Evolutionary conservation across 2,113 vertebrate species (phyloP).

Genomic region (Varanus komodoensis): DNA sequence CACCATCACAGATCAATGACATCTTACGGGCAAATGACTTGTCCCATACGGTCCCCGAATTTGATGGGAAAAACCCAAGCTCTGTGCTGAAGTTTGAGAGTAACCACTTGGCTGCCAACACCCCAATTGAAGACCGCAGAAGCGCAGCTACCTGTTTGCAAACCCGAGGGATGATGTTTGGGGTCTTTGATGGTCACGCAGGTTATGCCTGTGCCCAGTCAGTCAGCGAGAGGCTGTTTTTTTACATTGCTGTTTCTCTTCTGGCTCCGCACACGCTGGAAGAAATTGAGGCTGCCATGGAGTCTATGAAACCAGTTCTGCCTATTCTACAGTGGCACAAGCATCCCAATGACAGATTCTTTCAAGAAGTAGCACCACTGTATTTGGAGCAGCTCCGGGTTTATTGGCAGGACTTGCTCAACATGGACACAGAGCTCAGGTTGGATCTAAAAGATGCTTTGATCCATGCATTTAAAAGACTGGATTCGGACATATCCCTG

Average conservation of each 20-base stretch:
- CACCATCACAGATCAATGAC: conserved; percentile 83
- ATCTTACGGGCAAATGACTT: conserved; percentile 86
- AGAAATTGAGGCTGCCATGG: conserved; percentile 87
- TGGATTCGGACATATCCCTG: conserved; percentile 92
- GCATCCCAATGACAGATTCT: conserved; percentile 84
- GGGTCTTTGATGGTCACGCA: conserved; percentile 93
- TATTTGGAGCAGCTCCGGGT: conserved; percentile 91
- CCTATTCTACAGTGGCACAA: conserved; percentile 92
- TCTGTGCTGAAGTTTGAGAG: conserved; percentile 90
- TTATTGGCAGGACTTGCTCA: conserved; percentile 94
- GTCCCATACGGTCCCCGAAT: conserved; percentile 78
- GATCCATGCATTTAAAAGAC: conserved; percentile 86
- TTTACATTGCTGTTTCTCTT: conserved; percentile 89
- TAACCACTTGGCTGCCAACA: conserved; percentile 91
- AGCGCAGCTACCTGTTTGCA: conserved; percentile 88
- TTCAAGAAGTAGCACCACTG: conserved; percentile 83
- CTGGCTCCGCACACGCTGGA: conserved; percentile 87
- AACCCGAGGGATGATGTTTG: conserved; percentile 93
- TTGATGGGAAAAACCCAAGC: conserved; percentile 75
- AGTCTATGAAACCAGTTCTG: conserved; percentile 82
- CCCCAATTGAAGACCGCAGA: conserved; percentile 89
- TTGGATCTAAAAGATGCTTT: conserved; percentile 87
- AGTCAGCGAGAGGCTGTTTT: conserved; percentile 90
- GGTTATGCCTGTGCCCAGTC: conserved; percentile 92
- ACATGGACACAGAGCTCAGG: conserved; percentile 82